Conservation (phyloP, 2,888 invertebrate species). For the Microctonus brassicae region DNA sequence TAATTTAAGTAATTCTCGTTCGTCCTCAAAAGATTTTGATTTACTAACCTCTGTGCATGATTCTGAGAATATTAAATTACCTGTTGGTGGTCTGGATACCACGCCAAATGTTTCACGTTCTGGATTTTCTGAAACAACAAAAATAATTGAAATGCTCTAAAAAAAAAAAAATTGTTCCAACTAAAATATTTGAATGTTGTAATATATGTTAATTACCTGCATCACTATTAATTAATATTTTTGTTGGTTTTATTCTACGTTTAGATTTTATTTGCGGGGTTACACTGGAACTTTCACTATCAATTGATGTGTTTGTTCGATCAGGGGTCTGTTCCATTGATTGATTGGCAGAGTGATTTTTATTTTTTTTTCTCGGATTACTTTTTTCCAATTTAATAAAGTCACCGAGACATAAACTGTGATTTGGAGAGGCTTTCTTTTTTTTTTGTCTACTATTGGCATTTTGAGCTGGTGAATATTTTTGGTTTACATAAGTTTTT, state of each 20-base stretch:
- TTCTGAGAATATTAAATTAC: slow-evolving; percentile 57
- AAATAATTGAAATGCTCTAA: neutral
- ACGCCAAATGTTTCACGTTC: slow-evolving; percentile 51
- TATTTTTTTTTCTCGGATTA: slow-evolving; percentile 43
- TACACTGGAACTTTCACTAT: slow-evolving; percentile 26
- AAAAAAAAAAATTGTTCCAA: too few relatives aligned
- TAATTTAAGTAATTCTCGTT: slow-evolving; percentile 55
- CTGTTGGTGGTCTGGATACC: slow-evolving; percentile 51
- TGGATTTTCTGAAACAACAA: slow-evolving; percentile 21
- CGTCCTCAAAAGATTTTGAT: slow-evolving; percentile 52
- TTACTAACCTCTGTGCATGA: slow-evolving; percentile 48
- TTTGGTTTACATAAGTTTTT: slow-evolving; percentile 13
- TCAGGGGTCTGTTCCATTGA: slow-evolving; percentile 12
- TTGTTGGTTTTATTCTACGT: slow-evolving; percentile 59
- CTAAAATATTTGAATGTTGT: too few relatives aligned
- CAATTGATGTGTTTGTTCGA: slow-evolving; percentile 26
- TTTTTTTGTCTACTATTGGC: slow-evolving; percentile 44
- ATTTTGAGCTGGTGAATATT: slow-evolving; percentile 38
- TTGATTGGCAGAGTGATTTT: slow-evolving; percentile 40
- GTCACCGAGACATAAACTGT: slow-evolving; percentile 52
- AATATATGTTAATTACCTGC: slow-evolving; percentile 47
- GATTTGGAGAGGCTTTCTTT: slow-evolving; percentile 44
- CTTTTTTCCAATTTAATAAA: slow-evolving; percentile 49
- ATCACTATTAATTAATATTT: slow-evolving; percentile 48
- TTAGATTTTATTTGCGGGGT: slow-evolving; percentile 41